Base-by-base conservation (phyloP, 2,797 vertebrate species). In the Silurus aristotelis region DNA sequence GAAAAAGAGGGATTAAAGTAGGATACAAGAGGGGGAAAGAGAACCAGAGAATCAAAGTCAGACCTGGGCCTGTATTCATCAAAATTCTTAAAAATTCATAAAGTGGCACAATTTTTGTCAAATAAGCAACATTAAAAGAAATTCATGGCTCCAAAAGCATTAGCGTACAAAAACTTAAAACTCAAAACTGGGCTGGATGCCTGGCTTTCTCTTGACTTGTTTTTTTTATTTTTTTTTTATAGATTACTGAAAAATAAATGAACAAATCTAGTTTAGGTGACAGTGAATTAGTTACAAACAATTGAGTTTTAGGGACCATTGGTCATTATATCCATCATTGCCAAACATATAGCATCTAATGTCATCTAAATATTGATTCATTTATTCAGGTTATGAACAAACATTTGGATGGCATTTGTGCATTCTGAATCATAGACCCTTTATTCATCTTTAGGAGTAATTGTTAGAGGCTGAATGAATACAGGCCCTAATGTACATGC, bases 31-130 rank as follows among this genome's bases (percentile, higher is more conserved):
- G 87, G 20, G 83, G 83, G 63, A 25, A 73, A n/a, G 25, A 83
- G 68, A 79, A 56, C 13, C 52, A 85, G 76, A 84, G 17, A 82
- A 75, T 78, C 48, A 58, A 48, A 48, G 75, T 87, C 86, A 88
- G 85, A 85, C 58, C 85, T 80, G 78, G 68, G 83, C n/a, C 38
- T 63, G 77, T 46, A 64, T 64, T n/a, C 43, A 48, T 64, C 43
- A 79, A 46, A 46, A 63, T 48, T 14, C 27, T 61, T 8, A 20
- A 38, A 38, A 60, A 61, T 22, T 20, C 17, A 20, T 15, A 31
- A 7, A 31, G 22, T 73, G 71, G 25, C 14, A 52, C 13, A 73
- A 55, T 75, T 60, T 38, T 60, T 25, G 55, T 13, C 55, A 77
- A 17, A 56, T 27, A 27, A 52, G n/a, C 17, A 55, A 13, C 52